Evolutionary conservation across 2,888 invertebrate genomes (phyloP), one percentile per base, ranked within the genome.

Genomic region (Thecocarcelia acutangulata): DNA sequence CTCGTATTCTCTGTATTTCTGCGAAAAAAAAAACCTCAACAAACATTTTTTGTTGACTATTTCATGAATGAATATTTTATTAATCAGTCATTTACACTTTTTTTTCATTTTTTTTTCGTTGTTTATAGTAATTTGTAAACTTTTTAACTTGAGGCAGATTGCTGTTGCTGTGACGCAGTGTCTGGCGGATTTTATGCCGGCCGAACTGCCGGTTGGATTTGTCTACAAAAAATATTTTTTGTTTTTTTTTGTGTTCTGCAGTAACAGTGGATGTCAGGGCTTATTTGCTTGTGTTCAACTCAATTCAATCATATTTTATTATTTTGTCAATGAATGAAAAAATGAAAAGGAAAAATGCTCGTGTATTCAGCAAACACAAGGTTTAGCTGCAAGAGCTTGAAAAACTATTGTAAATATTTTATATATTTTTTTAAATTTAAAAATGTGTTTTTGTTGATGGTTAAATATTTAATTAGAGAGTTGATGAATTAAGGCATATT

Each of bases 21-120:
- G 52, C 61, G 61, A 61, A 72, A 59, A 48, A 33, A 24, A 69
- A 46, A 69, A 69, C 46, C 42, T 61, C 33, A 44, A 44, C 21
- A 40, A 70, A 40, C 13, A 24, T 3, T 11, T 54, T 52, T 61
- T 40, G 24, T 42, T 52, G 40, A 9, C 28, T 72, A 52, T 72
- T 74, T 74, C 48, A 74, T 74, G 74, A 74, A 74, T 74, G 66
- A 74, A 74, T 74, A 66, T 74, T 66, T 74, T 74, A 74, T 74
- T 66, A 66, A 58, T 48, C 74, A 58, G 56, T 58, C 46, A 15
- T 61, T 72, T 42, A 11, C 42, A 15, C 28, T 44, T n/a, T 63
- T 40, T 70, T 37, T 59, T 19, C 42, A 9, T 0, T 33, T 3
- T 19, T 52, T 44, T 73, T 52, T 66, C 48, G n/a, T 28, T 42